Percentiles rank a stretch among this genome's conserved stretches.
These are phyloP conservation scores for Pseudococcus longispinus DNA, from an alignment of 2,888 invertebrate genomes.

Conservation along the genomic window DNA sequence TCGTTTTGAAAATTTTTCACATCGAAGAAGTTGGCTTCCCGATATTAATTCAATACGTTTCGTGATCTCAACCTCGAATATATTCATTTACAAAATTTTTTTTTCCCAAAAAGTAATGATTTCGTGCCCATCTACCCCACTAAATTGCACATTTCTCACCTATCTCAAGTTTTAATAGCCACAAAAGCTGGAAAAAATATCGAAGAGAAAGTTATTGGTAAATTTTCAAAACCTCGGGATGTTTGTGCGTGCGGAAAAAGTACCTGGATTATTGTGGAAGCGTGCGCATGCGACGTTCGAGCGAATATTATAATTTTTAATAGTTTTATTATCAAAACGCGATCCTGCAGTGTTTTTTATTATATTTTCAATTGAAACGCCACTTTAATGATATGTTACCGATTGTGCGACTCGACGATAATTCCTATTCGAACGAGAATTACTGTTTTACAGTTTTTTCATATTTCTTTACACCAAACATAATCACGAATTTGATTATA, in stretches of 20 bases:
- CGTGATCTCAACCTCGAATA: too few species aligned
- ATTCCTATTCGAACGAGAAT: not conserved
- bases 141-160: too few species aligned
- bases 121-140: too few species aligned
- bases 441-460: not conserved
- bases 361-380: not conserved
- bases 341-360: not conserved
- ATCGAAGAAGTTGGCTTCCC: too few species aligned
- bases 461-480: not conserved
- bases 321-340: slow-evolving; percentile 9
- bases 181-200: not conserved
- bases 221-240: not conserved
- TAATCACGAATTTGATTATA: not conserved
- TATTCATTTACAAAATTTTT: too few species aligned
- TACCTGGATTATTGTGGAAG: slow-evolving; percentile 11
- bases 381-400: not conserved
- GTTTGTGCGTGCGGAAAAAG: slow-evolving; percentile 8
- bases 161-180: not conserved
- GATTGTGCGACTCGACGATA: not conserved
- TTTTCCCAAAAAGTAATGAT: too few species aligned
- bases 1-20: too few species aligned
- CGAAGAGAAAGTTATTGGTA: not conserved
- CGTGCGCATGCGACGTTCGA: not conserved
- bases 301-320: not conserved
- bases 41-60: too few species aligned